Base-by-base conservation (phyloP, 2,113 vertebrate genomes). In the Apteryx mantelli region DNA sequence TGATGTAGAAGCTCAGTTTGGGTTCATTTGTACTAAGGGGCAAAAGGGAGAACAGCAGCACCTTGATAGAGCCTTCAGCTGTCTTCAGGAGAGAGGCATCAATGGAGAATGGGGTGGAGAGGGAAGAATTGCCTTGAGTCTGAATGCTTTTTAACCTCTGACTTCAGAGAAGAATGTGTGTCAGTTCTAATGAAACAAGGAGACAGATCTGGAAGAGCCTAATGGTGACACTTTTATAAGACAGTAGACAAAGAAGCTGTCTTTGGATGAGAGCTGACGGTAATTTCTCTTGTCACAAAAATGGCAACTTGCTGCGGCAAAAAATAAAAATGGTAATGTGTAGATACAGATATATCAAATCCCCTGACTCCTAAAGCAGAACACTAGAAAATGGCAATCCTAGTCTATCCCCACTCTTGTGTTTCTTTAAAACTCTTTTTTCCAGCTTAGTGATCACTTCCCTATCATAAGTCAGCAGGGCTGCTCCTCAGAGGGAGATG, bases 251-350 rank as follows among this genome's bases (percentile, higher is more conserved):
- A 80, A 95, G 53, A 68, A 46, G 20, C 68, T 93, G 79, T 60
- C 82, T 94, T 87, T 81, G 61, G 78, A 76, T 95, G 75, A 68
- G 69, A 95, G 36, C 69, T 74, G 60, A 83, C 92, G 91, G 73
- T 94, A 91, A 96, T 97, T 97, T 96, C 10, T 82, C 66, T 94
- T 97, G 94, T 84, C 61, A 95, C 5, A 71, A 86, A 97, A 97
- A 95, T 75, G 78, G 55, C 70, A 89, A 19, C 66, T 75, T 90
- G 64, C 76, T 73, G 78, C 65, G 74, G 56, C 69, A 75, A 84
- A 88, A 97, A 96, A 95, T 84, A 92, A 92, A 92, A 95, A 89
- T 70, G 56, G 56, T 88, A 93, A 97, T 86, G 34, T 48, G 38
- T 46, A 73, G 36, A 46, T 58, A 32, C 60, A 32, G 20, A 38